Evolutionary conservation across 2,797 vertebrate species (phyloP).

Genomic region (Halcyon chelicuti): DNA sequence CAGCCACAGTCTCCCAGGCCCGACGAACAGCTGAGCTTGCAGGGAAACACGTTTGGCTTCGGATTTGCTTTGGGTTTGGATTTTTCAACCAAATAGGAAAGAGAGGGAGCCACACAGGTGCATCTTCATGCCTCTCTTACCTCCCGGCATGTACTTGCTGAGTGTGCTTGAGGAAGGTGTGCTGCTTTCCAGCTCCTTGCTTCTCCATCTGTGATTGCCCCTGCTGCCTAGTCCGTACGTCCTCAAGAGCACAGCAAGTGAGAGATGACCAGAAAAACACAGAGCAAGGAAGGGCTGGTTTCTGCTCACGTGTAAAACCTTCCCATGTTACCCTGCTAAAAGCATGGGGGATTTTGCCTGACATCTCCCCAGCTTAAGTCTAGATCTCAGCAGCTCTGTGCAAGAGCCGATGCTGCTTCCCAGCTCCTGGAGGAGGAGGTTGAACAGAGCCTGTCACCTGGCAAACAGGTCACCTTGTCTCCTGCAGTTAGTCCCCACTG

Average conservation of each 20-base stretch:
- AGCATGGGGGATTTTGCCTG: not conserved
- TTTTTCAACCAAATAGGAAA: not conserved
- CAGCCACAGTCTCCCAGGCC: not conserved
- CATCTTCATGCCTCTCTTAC: not conserved
- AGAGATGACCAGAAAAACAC: not conserved
- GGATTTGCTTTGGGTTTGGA: not conserved
- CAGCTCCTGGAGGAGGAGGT: not conserved
- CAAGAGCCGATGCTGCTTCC: not conserved
- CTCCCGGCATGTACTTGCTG: not conserved
- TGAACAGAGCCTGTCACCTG: not conserved
- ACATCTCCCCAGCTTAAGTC: not conserved
- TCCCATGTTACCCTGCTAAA: not conserved
- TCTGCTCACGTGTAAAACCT: not conserved
- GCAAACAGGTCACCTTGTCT: not conserved
- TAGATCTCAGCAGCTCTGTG: not conserved
- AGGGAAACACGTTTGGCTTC: not conserved
- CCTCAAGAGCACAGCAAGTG: not conserved
- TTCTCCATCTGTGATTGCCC: not conserved
- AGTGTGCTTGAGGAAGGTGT: not conserved
- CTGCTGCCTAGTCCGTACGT: not conserved
- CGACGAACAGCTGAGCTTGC: not conserved
- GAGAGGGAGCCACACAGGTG: not conserved
- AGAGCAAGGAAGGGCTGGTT: rapidly evolving
- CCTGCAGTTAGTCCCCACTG: not conserved
- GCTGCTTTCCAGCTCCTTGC: not conserved